Percentiles rank a stretch among this genome's conserved stretches.
Evolutionary conservation across 2,113 vertebrate genomes (phyloP).

Genomic region (Tachuris rubrigastra): DNA sequence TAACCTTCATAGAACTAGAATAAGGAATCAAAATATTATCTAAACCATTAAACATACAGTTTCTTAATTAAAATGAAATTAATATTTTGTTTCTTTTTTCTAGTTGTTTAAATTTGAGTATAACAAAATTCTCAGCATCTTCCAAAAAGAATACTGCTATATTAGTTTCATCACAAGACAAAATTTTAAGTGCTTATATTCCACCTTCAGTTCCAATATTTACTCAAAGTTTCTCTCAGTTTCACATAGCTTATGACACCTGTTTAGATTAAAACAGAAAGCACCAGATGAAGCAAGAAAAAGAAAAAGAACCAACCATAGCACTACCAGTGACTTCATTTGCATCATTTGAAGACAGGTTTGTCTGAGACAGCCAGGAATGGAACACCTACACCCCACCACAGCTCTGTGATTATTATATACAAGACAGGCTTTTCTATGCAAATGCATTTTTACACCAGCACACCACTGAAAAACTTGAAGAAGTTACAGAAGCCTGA

Average conservation of each 20-base stretch:
- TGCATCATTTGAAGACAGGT: background rate
- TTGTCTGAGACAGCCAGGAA: background rate
- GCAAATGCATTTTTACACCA: background rate
- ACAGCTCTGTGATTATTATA: background rate
- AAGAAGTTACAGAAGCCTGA: background rate
- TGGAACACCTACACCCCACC: background rate
- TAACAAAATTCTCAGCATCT: background rate
- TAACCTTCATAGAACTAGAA: conserved; percentile 98
- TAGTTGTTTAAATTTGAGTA: background rate
- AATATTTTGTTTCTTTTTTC: background rate
- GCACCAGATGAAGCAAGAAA: background rate
- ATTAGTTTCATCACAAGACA: background rate
- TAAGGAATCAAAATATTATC: background rate
- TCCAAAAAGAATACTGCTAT: background rate
- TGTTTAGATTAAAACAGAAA: background rate
- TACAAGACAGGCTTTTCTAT: background rate
- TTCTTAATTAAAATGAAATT: background rate
- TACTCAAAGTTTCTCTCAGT: background rate
- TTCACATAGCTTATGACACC: background rate
- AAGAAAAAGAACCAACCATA: background rate
- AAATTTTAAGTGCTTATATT: background rate
- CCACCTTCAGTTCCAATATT: background rate
- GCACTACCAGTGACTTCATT: background rate
- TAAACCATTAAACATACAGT: background rate
- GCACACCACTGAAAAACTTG: background rate